Evolutionary conservation across 1,140 invertebrate genomes (phyloP), one percentile per base, ranked within the genome.

Genomic region (Ceratosolen fusciceps): DNA sequence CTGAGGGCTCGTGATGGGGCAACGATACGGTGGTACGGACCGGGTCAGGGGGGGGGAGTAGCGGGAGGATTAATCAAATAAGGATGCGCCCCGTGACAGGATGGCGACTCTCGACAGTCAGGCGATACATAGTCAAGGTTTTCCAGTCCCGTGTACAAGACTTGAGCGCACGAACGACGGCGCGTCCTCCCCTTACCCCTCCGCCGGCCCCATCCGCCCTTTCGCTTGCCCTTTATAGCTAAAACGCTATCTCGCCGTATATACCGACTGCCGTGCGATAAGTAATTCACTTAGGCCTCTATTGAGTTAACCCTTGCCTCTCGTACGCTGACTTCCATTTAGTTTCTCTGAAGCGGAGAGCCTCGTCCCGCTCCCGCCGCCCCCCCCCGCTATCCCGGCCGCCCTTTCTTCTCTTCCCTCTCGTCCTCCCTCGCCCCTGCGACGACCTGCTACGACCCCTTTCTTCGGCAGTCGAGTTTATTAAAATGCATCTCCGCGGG

Each of bases 241-340:
- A 85, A 79, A 89, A 88, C 88, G 87, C 87, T 65, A 90, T 90
- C 85, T 86, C 88, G 87, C 83, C 86, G 49, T 88, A 87, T 89
- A 88, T 88, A 89, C 86, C 84, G 84, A 86, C 85, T 88, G 84
- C 87, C 58, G 71, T 71, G 77, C 49, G 88, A 90, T 90, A 90
- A 90, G 87, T 90, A 90, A 90, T 90, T 90, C 88, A 90, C 86
- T 90, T 90, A 90, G 72, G 86, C 81, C 82, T 85, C 85, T 85
- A 90, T 90, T 88, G 88, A 90, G 88, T 90, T 90, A 90, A 90
- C 90, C 89, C 90, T 90, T 90, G 88, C 89, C 88, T 87, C 85
- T 37, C 60, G 31, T 65, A 31, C 31, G 31, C 67, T 31, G 85
- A 85, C 86, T 77, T 89, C 88, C 87, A 90, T 88, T 89, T 90